phyloP scores from a whole-genome alignment of 2,888 invertebrate genomes.

The Drosophila barbarae region DNA sequence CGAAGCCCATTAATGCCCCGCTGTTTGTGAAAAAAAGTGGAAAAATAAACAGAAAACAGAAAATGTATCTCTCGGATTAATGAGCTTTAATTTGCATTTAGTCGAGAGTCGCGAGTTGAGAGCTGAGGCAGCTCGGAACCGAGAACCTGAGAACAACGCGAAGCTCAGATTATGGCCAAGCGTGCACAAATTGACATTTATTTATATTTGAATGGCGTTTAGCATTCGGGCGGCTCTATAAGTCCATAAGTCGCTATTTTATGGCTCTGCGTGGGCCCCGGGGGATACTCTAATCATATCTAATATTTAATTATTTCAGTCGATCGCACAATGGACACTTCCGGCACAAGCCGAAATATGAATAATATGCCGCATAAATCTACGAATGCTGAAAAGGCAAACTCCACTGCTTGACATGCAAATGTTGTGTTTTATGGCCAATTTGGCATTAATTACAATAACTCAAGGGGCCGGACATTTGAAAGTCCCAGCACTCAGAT shows the following conservation, averaged over 20 bases:
- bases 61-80: conserved; percentile 60
- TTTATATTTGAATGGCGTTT: conserved; percentile 72
- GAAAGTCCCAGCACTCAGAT: conserved; percentile 49
- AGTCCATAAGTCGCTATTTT: conserved; percentile 64
- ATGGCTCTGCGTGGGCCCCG: conserved; percentile 62
- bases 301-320: conserved; percentile 72
- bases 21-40: conserved; percentile 52
- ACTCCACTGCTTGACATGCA: conserved; percentile 66
- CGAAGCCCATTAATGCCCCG: conserved; percentile 69
- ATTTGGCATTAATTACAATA: conserved; percentile 73
- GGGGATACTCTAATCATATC: conserved; percentile 60
- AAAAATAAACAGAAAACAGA: conserved; percentile 20
- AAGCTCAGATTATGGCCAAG: conserved; percentile 63
- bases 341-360: conserved; percentile 48
- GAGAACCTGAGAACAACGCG: conserved; percentile 31
- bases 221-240: conserved; percentile 60
- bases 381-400: conserved; percentile 43
- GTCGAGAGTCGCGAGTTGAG: conserved; percentile 39
- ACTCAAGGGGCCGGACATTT: conserved; percentile 43
- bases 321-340: conserved; percentile 65
- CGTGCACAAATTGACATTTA: conserved; percentile 71
- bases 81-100: conserved; percentile 74
- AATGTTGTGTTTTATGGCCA: conserved; percentile 73
- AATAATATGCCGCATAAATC: conserved; percentile 42
- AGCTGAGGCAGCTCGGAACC: conserved; percentile 31